Conservation (phyloP, 2,797 vertebrate species). For the Periparus ater region DNA sequence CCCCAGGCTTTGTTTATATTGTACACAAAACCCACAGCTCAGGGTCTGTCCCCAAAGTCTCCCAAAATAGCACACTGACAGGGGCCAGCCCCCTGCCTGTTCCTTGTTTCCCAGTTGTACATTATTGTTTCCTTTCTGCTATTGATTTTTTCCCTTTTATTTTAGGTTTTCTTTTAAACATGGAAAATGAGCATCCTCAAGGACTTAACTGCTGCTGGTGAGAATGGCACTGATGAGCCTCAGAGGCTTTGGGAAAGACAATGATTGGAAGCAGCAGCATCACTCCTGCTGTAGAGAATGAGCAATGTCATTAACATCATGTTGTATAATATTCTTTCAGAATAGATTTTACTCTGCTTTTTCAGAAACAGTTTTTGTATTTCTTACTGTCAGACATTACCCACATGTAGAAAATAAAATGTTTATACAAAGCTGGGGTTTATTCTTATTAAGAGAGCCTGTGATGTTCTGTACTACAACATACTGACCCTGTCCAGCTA, state of each 20-base stretch:
- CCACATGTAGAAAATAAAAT: background rate
- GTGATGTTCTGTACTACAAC: background rate
- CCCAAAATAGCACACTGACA: background rate
- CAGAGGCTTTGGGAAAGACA: background rate
- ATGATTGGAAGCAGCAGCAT: background rate
- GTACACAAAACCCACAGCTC: background rate
- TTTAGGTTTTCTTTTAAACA: constrained; percentile 77
- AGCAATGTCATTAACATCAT: background rate
- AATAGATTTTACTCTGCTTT: constrained; percentile 4
- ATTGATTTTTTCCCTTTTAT: background rate
- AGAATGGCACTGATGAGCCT: background rate
- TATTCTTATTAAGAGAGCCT: background rate
- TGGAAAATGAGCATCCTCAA: constrained; percentile 56
- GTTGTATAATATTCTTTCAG: constrained; percentile 40
- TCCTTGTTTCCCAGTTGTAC: background rate
- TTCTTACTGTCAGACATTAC: background rate
- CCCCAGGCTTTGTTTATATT: background rate
- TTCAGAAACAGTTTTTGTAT: constrained; percentile 22
- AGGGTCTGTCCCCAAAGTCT: background rate
- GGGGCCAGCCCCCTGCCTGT: rapidly evolving
- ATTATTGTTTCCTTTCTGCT: background rate
- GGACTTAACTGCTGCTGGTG: background rate
- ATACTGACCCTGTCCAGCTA: background rate
- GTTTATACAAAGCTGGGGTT: background rate
- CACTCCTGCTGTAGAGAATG: background rate